These are phyloP conservation scores for Eulemur mongoz DNA, from an alignment of 2,797 vertebrate genomes.

Conservation along the genomic window DNA sequence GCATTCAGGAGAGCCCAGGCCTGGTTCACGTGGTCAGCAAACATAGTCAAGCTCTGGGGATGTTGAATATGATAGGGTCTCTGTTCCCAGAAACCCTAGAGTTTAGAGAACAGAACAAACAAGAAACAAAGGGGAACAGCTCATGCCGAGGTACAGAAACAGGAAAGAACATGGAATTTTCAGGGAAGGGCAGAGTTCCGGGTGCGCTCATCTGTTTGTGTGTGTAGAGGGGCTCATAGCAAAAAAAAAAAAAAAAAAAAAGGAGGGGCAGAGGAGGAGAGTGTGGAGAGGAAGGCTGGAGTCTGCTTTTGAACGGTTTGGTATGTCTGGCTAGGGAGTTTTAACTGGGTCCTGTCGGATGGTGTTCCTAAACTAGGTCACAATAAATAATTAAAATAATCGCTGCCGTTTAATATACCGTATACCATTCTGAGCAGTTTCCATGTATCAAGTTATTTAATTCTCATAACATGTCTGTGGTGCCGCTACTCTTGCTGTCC, in stretches of 20 bases:
- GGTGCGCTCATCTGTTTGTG: neutral
- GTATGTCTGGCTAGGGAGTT: neutral
- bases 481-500: rapidly evolving
- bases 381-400: neutral
- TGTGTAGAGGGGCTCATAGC: neutral
- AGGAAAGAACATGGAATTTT: neutral
- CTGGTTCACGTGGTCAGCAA: neutral
- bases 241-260: no score
- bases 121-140: neutral
- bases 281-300: neutral
- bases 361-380: neutral
- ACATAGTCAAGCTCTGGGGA: neutral
- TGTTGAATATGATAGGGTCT: neutral
- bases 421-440: rapidly evolving
- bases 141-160: neutral
- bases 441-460: rapidly evolving
- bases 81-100: neutral
- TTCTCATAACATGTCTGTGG: neutral
- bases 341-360: neutral
- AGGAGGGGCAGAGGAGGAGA: neutral
- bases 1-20: neutral
- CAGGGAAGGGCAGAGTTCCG: neutral
- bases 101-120: neutral
- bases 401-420: neutral
- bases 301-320: neutral